phyloP scores from a whole-genome alignment of 2,113 vertebrate genomes.

The Pterophyllum scalare region DNA sequence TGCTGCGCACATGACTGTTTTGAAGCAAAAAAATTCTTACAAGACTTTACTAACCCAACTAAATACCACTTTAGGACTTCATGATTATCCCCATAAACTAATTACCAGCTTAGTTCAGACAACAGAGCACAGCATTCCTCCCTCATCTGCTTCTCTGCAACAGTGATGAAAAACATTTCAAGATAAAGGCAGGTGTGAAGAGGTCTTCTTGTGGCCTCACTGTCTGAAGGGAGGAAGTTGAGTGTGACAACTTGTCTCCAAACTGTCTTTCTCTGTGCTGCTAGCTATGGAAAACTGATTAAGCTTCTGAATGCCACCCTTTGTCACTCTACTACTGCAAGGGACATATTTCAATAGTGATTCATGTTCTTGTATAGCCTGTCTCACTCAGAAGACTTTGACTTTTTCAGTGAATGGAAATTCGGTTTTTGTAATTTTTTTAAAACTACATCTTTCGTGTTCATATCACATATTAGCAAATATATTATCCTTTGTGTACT shows the following conservation, averaged over 20 bases:
- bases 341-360: constrained; percentile 41
- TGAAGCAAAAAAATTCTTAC: not conserved
- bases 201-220: constrained; percentile 12
- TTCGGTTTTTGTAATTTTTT: not conserved
- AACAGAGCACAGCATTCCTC: constrained; percentile 35
- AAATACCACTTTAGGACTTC: constrained; percentile 56
- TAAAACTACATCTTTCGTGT: not conserved
- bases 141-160: constrained; percentile 38
- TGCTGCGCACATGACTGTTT: not conserved
- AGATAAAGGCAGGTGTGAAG: constrained; percentile 42
- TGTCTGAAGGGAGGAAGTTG: constrained; percentile 41
- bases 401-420: not conserved
- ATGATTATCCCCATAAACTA: constrained; percentile 61
- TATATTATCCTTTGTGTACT: not conserved
- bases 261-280: constrained; percentile 26
- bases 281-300: constrained; percentile 45
- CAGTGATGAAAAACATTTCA: constrained; percentile 35
- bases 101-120: constrained; percentile 48
- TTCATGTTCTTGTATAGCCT: constrained; percentile 27
- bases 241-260: constrained; percentile 60
- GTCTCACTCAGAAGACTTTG: not conserved
- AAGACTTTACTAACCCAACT: constrained; percentile 9
- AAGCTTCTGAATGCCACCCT: constrained; percentile 47
- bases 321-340: constrained; percentile 35
- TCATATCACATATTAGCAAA: not conserved